phyloP scores from a whole-genome alignment of 2,797 vertebrate genomes.

The Cossypha caffra region DNA sequence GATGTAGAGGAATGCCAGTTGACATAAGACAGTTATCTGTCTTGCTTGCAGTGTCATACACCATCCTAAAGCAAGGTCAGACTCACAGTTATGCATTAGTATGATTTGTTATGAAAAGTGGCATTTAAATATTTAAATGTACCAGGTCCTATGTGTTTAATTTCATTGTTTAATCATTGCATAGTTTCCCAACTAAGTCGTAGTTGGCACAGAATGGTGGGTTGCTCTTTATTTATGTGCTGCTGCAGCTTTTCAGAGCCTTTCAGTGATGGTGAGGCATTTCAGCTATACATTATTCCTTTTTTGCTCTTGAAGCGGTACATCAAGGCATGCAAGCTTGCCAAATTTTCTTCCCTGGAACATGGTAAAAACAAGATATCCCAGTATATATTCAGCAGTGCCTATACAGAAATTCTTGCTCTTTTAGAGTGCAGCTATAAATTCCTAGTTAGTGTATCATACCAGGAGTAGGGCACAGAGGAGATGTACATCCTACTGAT shows the following conservation, averaged over 20 bases:
- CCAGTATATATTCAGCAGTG: neutral
- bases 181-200: conserved; percentile 83
- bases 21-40: neutral
- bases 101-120: conserved; percentile 78
- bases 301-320: conserved; percentile 9
- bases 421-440: neutral
- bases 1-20: neutral
- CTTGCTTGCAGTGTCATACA: neutral
- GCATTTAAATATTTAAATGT: conserved; percentile 82
- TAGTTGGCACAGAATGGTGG: conserved; percentile 59
- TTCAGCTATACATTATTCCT: conserved; percentile 44
- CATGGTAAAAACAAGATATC: neutral
- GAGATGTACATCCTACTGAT: neutral
- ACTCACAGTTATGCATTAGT: conserved; percentile 44
- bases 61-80: conserved; percentile 26
- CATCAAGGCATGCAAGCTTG: neutral
- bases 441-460: neutral
- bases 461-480: neutral
- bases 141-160: conserved; percentile 80
- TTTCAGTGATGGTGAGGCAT: conserved; percentile 16
- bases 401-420: neutral
- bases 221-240: conserved; percentile 73
- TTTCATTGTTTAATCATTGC: conserved; percentile 80
- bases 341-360: neutral
- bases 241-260: conserved; percentile 66